These are phyloP conservation scores for Capitella teleta DNA, from an alignment of 1,140 invertebrate genomes.

Conservation along the genomic window DNA sequence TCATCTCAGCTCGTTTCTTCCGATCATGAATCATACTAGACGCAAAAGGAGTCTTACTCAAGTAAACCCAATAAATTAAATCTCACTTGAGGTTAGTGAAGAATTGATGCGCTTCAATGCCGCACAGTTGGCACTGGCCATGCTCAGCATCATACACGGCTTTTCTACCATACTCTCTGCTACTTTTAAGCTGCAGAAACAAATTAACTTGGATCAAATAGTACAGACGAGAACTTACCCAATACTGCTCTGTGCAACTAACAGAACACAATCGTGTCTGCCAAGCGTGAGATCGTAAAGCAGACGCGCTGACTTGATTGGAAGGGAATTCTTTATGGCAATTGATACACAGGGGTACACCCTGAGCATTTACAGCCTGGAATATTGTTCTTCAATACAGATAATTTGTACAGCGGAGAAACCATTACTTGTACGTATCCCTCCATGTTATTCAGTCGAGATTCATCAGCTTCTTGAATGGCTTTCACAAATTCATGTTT, in stretches of 20 bases:
- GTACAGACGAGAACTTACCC: constrained; percentile 19
- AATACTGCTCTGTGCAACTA: constrained; percentile 27
- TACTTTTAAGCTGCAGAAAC: constrained; percentile 21
- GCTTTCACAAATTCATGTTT: too few relatives aligned
- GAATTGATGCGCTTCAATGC: constrained; percentile 27
- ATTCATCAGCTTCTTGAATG: too few relatives aligned
- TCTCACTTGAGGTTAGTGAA: constrained; percentile 25
- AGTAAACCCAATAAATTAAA: too few relatives aligned
- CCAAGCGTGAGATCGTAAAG: constrained; percentile 25
- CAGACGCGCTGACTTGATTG: constrained; percentile 14
- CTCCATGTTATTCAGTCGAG: too few relatives aligned
- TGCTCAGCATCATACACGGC: constrained; percentile 26
- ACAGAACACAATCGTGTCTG: constrained; percentile 31
- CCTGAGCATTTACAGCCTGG: constrained; percentile 14
- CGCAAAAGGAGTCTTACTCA: too few relatives aligned
- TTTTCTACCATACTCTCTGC: constrained; percentile 22
- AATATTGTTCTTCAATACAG: not conserved
- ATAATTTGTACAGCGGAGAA: too few relatives aligned
- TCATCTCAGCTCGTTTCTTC: not conserved
- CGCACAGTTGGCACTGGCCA: constrained; percentile 30
- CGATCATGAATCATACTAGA: not conserved
- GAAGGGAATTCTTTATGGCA: constrained; percentile 24
- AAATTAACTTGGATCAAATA: not conserved
- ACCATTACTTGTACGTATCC: too few relatives aligned
- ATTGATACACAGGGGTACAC: constrained; percentile 28